Percentiles rank a stretch among this genome's conserved stretches.
Evolutionary conservation across 2,888 invertebrate species (phyloP).

Genomic region (Eristalinus sepulchralis): DNA sequence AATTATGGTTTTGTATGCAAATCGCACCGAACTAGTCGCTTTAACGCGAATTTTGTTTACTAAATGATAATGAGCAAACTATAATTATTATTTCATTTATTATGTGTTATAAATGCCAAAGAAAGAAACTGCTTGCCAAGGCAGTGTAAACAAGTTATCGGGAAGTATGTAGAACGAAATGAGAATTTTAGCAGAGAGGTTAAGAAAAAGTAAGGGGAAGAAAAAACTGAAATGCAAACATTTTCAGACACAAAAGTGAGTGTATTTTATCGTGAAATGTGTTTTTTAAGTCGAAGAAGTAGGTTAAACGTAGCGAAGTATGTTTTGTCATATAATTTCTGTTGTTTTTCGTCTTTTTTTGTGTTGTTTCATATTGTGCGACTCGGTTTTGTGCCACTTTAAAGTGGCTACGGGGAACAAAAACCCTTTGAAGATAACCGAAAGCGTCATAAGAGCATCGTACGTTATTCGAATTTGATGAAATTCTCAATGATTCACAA

Average conservation of each 20-base stretch:
- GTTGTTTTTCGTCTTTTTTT: not conserved
- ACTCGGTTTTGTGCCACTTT: not conserved
- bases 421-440: not conserved
- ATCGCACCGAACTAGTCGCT: not conserved
- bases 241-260: conserved; percentile 2
- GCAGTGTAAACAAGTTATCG: conserved; percentile 38
- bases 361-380: not conserved
- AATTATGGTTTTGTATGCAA: conserved; percentile 1
- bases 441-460: not conserved
- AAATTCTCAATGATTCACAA: not conserved
- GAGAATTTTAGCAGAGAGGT: conserved; percentile 18
- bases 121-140: not conserved
- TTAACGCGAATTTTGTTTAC: not conserved
- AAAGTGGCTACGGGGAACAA: not conserved
- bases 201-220: not conserved
- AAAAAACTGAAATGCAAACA: conserved; percentile 4
- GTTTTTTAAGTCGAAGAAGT: not conserved
- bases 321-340: not conserved
- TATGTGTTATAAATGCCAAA: not conserved
- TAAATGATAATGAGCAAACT: not conserved
- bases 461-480: not conserved
- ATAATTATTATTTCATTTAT: not conserved
- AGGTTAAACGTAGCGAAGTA: not conserved
- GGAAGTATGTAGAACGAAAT: not conserved
- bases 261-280: not conserved